Evolutionary conservation across 2,888 invertebrate genomes (phyloP).

Genomic region (Aplocera efformata): DNA sequence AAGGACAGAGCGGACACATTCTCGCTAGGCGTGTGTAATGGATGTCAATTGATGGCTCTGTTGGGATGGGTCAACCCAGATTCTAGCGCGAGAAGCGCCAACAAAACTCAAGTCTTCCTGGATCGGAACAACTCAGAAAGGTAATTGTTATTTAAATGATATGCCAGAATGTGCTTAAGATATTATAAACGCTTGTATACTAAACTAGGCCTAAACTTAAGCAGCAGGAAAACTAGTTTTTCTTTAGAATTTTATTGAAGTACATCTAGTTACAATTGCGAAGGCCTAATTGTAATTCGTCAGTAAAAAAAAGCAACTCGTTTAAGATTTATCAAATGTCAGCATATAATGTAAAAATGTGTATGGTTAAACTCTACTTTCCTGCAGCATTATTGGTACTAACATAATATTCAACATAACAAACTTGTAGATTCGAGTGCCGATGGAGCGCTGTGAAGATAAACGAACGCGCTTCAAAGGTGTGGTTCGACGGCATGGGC

Average conservation of each 20-base stretch:
- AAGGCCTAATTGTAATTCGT: too few relatives aligned
- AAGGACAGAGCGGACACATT: constrained; percentile 89
- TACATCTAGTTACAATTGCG: too few relatives aligned
- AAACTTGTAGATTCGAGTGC: constrained; percentile 80
- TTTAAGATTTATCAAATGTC: too few relatives aligned
- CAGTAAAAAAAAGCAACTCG: too few relatives aligned
- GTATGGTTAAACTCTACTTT: too few relatives aligned
- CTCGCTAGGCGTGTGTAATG: constrained; percentile 98
- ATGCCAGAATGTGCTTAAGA: too few relatives aligned
- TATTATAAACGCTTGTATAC: too few relatives aligned
- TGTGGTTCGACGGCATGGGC: constrained; percentile 95
- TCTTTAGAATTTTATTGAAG: too few relatives aligned
- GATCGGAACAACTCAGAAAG: constrained; percentile 94
- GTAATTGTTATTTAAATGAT: constrained; percentile 71
- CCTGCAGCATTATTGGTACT: not conserved
- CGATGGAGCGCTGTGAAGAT: constrained; percentile 89
- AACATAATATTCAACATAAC: not conserved
- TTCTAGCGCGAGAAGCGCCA: constrained; percentile 35
- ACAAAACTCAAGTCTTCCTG: constrained; percentile 82
- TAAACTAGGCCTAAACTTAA: too few relatives aligned
- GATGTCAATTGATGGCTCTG: constrained; percentile 96
- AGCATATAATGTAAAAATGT: too few relatives aligned
- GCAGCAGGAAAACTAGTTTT: too few relatives aligned
- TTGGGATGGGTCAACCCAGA: constrained; percentile 92
- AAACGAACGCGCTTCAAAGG: constrained; percentile 81